These are phyloP conservation scores for Cassiopea andromeda DNA, from an alignment of 30 jellyfish, hydroid and myxozoan species.

Conservation along the genomic window DNA sequence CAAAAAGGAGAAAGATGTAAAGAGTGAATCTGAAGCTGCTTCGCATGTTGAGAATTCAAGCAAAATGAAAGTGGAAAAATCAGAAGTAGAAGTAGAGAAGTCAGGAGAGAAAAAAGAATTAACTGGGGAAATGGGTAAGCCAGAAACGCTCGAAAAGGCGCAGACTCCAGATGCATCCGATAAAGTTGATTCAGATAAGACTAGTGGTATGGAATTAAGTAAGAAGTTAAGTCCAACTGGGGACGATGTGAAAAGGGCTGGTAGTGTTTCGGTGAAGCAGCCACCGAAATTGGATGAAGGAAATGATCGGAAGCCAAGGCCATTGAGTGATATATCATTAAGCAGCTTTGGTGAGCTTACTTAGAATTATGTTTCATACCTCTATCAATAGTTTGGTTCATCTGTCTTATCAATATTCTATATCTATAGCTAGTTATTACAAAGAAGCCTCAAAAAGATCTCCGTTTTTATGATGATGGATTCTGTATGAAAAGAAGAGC, in stretches of 20 bases:
- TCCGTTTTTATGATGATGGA: too few species aligned
- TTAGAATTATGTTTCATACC: too few species aligned
- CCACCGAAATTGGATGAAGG: neutral
- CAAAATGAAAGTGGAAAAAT: slow-evolving; percentile 8
- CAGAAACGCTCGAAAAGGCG: slow-evolving; percentile 6
- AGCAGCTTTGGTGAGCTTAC: slow-evolving; percentile 6
- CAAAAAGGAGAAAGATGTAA: neutral
- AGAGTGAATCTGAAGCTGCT: neutral
- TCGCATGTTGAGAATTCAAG: neutral
- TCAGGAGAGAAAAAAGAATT: neutral
- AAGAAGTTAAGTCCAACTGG: slow-evolving; percentile 14
- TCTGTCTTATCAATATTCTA: too few species aligned
- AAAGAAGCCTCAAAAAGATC: too few species aligned
- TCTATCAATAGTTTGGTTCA: too few species aligned
- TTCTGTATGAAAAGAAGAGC: too few species aligned
- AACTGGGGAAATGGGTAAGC: neutral
- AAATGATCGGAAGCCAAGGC: slow-evolving; percentile 36
- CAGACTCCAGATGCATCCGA: slow-evolving; percentile 8
- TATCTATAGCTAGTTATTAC: too few species aligned
- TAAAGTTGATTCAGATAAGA: neutral
- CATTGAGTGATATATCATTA: slow-evolving; percentile 33
- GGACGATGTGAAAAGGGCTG: slow-evolving; percentile 32
- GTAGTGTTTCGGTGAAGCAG: slow-evolving; percentile 26
- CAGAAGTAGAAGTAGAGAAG: neutral
- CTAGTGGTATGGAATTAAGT: neutral